Percentiles rank a stretch among this genome's conserved stretches.
Evolutionary conservation across 2,797 vertebrate species (phyloP).

Genomic region (Sciurus vulgaris): DNA sequence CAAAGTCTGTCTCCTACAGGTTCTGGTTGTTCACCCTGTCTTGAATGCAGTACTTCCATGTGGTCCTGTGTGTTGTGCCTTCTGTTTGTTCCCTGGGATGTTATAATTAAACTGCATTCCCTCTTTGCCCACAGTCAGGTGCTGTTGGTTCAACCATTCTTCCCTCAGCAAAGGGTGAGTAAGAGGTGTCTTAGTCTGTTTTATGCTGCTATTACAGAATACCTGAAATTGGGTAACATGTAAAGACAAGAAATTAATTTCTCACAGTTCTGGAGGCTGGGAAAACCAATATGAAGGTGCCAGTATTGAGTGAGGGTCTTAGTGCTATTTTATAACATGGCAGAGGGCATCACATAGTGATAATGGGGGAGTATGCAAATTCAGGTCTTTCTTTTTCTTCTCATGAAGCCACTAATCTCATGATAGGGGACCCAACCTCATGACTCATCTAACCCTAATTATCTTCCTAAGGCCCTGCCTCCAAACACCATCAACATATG

Average conservation of each 20-base stretch:
- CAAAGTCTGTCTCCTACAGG: not conserved
- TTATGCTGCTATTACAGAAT: not conserved
- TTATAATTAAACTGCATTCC: not conserved
- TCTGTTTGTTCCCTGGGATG: not conserved
- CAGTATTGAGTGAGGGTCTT: not conserved
- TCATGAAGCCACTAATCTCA: not conserved
- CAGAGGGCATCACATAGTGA: too few species aligned
- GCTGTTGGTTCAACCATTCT: not conserved
- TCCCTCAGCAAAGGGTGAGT: not conserved
- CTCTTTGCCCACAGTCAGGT: not conserved
- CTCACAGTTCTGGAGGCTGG: not conserved
- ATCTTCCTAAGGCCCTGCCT: not conserved
- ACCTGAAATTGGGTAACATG: not conserved
- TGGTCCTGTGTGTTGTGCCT: fast-evolving
- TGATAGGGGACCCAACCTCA: not conserved
- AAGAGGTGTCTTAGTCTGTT: not conserved
- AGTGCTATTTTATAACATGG: too few species aligned
- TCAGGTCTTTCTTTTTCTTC: not conserved
- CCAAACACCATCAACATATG: not conserved
- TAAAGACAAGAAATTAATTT: not conserved
- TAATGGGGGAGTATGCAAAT: too few species aligned
- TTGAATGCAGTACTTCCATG: too few species aligned
- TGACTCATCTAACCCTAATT: not conserved
- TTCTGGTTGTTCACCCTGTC: not conserved
- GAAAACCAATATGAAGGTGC: not conserved